Evolutionary conservation across 1,140 invertebrate genomes (phyloP).

Genomic region (Drosophila orena): DNA sequence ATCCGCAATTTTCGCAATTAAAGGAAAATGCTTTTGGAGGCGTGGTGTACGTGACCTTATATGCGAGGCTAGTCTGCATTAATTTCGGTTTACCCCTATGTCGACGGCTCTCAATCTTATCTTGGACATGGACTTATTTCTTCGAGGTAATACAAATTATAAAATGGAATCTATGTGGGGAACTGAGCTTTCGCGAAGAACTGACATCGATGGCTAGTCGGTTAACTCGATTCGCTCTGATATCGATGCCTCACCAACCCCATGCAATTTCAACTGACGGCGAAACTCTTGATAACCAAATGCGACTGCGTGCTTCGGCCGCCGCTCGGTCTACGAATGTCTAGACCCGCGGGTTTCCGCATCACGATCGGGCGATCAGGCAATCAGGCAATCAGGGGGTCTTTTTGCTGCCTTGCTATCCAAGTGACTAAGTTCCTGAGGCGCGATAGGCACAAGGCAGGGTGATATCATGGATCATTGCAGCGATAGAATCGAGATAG

Average conservation of each 20-base stretch:
- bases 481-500: not conserved
- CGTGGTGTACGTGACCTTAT: conserved; percentile 27
- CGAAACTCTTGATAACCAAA: conserved; percentile 38
- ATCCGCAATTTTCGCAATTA: not conserved
- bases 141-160: no score
- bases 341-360: conserved; percentile 41
- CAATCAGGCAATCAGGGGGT: conserved; percentile 27
- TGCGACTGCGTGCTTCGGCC: conserved; percentile 14
- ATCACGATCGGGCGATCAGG: conserved; percentile 34
- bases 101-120: no score
- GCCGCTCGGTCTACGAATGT: conserved; percentile 36
- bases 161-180: no score
- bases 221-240: no score
- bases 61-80: conserved; percentile 7
- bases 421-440: conserved; percentile 26
- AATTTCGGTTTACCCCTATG: no score
- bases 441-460: conserved; percentile 19
- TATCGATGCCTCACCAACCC: conserved; percentile 15
- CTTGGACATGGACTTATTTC: no score
- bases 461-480: conserved; percentile 26
- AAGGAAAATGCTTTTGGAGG: conserved; percentile 1
- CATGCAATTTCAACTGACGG: conserved; percentile 31
- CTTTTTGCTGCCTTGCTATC: conserved; percentile 22
- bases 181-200: not conserved
- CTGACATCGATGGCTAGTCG: not conserved